Evolutionary conservation across 1,140 invertebrate genomes (phyloP).

Genomic region (Oncopodura yosiiana): DNA sequence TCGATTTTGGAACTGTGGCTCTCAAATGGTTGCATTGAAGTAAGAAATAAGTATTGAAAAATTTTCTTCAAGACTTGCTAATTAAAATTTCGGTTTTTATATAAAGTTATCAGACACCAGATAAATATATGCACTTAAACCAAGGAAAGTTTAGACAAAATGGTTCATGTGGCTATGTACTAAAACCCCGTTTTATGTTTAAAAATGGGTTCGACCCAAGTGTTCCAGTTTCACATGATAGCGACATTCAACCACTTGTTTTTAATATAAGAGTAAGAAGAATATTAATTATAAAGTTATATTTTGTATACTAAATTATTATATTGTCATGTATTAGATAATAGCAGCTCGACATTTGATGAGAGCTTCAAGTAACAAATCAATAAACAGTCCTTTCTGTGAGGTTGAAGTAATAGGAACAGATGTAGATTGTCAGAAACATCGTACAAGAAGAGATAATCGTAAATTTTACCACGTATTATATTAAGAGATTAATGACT

Average conservation of each 20-base stretch:
- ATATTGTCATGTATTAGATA: slow-evolving; percentile 43
- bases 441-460: slow-evolving; percentile 73
- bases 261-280: slow-evolving; percentile 55
- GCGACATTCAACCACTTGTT: slow-evolving; percentile 49
- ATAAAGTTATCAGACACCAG: slow-evolving; percentile 41
- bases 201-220: slow-evolving; percentile 67
- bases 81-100: neutral
- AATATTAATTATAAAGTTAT: neutral
- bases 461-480: slow-evolving; percentile 45
- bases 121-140: slow-evolving; percentile 89
- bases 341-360: slow-evolving; percentile 84
- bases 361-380: slow-evolving; percentile 62
- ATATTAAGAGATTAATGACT: neutral
- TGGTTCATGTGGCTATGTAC: slow-evolving; percentile 81
- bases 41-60: slow-evolving; percentile 57
- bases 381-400: slow-evolving; percentile 83
- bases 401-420: slow-evolving; percentile 88
- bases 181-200: slow-evolving; percentile 84
- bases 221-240: slow-evolving; percentile 49
- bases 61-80: neutral
- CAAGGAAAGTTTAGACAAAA: slow-evolving; percentile 83
- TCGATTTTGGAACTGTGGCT: slow-evolving; percentile 87
- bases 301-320: slow-evolving; percentile 1
- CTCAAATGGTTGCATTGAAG: slow-evolving; percentile 93
- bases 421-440: slow-evolving; percentile 70